These are phyloP conservation scores for Petromus typicus DNA, from an alignment of 2,113 vertebrate species.

Conservation along the genomic window DNA sequence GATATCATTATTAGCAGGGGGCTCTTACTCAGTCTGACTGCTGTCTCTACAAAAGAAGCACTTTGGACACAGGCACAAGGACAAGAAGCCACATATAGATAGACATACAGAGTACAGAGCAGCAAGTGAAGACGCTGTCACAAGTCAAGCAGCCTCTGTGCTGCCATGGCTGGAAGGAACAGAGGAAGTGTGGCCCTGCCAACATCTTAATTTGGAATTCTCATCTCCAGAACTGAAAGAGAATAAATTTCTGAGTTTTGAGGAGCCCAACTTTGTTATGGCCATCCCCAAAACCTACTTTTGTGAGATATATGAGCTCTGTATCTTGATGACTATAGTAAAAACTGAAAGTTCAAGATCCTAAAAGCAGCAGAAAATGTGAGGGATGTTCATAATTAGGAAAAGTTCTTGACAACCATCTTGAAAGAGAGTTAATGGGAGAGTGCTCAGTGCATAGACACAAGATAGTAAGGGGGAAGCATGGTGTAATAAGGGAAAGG, in stretches of 20 bases:
- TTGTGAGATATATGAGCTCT: neutral
- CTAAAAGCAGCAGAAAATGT: neutral
- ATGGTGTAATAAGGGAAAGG: neutral
- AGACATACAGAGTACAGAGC: neutral
- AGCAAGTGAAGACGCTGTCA: neutral
- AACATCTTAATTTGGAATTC: neutral
- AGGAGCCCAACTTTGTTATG: neutral
- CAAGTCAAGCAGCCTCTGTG: neutral
- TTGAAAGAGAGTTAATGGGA: neutral
- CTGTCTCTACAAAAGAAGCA: no score
- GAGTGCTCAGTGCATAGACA: neutral
- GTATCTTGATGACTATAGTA: neutral
- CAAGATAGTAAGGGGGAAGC: neutral
- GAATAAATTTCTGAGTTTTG: neutral
- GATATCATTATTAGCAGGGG: neutral
- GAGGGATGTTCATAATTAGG: neutral
- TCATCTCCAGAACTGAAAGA: neutral
- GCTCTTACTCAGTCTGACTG: neutral
- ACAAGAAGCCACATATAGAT: neutral
- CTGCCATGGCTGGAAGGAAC: no score
- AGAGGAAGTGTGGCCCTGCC: rapidly evolving
- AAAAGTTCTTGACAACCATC: neutral
- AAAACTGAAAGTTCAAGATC: neutral
- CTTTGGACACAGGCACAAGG: neutral
- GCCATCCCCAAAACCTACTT: neutral